Evolutionary conservation across 2,888 invertebrate species (phyloP), one percentile per base, ranked within the genome.

Genomic region (Strigamia transsilvanica): DNA sequence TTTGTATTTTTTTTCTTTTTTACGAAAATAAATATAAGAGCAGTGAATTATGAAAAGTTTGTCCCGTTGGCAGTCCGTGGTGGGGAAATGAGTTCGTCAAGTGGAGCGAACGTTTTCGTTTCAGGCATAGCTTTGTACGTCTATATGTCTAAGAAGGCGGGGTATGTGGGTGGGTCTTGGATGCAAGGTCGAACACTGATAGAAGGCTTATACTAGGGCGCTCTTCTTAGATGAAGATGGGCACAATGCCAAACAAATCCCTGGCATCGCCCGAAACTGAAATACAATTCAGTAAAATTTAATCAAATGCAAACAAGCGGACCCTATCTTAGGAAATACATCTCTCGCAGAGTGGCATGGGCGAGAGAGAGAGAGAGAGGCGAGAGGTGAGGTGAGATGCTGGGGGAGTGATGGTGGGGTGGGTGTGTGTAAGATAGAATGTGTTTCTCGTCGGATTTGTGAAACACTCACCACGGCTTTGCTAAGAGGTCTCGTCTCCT

Each of bases 211-310:
- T 42, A 42, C 79, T 38, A 42, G 79, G 79, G 38, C 79, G 79
- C 79, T 79, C 79, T 42, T 79, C 73, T 73, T 73, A 73, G 73
- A 73, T 79, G 79, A 38, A 41, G 38, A 46, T 51, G 80, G 80
- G 80, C 80, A 80, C 80, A 80, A 80, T 80, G 80, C 51, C 80
- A 80, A 79, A 56, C 51, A 80, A 80, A 80, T 80, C 80, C 80
- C 46, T 46, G 46, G 80, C 51, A 73, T 80, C 51, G 32, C 32
- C 46, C 42, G 46, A 80, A 51, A 80, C 46, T 51, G 80, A 80
- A 80, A 80, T 80, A 80, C 80, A 80, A 80, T 80, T 80, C 46
- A 80, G 80, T 80, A 80, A 80, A 80, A 80, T 80, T 80, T 80
- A 80, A 80, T 80, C 80, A 80, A 80, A 80, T 80, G 80, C 80